A percentile compares a stretch with the other conserved stretches of the same genome.
phyloP scores from a whole-genome alignment of 1,140 invertebrate genomes.

The Fopius arisanus region DNA sequence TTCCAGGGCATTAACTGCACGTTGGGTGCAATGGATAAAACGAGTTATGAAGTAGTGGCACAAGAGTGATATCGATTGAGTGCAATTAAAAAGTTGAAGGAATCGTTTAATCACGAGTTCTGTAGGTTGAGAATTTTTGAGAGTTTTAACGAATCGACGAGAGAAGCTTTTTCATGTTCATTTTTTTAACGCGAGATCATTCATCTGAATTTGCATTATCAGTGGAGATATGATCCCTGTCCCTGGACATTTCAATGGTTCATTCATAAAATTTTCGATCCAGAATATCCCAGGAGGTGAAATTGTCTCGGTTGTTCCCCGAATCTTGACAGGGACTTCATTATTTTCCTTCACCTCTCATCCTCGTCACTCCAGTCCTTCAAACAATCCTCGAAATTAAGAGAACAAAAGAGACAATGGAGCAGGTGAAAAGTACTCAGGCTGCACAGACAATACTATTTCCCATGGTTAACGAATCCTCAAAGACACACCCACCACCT shows the following conservation, averaged over 20 bases:
- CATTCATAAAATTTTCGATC: too few relatives aligned
- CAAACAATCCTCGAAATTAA: background rate
- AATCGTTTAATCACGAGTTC: background rate
- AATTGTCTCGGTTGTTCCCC: background rate
- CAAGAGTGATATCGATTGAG: background rate
- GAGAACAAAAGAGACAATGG: too few relatives aligned
- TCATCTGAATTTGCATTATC: too few relatives aligned
- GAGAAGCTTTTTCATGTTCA: too few relatives aligned
- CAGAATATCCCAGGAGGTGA: too few relatives aligned
- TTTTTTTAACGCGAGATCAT: too few relatives aligned
- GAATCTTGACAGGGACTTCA: background rate
- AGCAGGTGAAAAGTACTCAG: too few relatives aligned
- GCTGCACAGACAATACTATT: too few relatives aligned
- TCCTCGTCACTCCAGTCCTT: background rate
- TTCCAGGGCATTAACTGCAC: background rate
- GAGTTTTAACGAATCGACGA: too few relatives aligned
- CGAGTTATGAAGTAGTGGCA: background rate
- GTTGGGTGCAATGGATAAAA: background rate
- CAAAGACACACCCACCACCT: too few relatives aligned
- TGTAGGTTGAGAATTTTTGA: background rate
- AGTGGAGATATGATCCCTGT: too few relatives aligned
- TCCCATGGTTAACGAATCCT: too few relatives aligned
- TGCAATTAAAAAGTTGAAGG: background rate
- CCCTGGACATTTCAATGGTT: background rate
- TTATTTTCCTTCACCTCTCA: background rate